These are phyloP conservation scores for Andrena hattorfiana DNA, from an alignment of 2,888 invertebrate species.

Conservation along the genomic window DNA sequence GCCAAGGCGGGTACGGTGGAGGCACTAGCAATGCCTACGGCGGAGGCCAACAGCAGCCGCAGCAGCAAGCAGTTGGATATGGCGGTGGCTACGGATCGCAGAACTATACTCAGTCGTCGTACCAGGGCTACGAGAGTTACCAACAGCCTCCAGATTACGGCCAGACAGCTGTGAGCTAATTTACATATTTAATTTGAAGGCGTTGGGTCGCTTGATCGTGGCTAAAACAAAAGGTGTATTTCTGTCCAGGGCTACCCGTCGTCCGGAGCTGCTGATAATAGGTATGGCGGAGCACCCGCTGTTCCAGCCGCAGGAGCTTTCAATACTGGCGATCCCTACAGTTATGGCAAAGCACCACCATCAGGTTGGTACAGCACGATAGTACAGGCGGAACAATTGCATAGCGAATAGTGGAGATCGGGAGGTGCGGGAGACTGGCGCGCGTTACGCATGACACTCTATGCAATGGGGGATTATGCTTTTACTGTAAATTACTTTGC, in stretches of 20 bases:
- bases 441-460: neutral
- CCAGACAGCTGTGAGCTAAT: constrained; percentile 79
- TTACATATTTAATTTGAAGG: neutral
- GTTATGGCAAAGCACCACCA: constrained; percentile 83
- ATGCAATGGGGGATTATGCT: neutral
- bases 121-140: constrained; percentile 83
- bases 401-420: neutral
- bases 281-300: constrained; percentile 82
- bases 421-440: neutral
- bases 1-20: constrained; percentile 82
- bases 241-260: constrained; percentile 79
- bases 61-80: constrained; percentile 77
- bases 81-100: constrained; percentile 80
- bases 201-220: neutral
- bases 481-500: neutral
- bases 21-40: constrained; percentile 80
- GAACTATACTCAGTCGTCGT: constrained; percentile 81
- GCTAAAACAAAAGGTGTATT: neutral
- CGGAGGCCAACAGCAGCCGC: constrained; percentile 77
- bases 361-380: constrained; percentile 75
- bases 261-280: constrained; percentile 80
- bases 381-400: neutral
- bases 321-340: constrained; percentile 82
- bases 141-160: constrained; percentile 83
- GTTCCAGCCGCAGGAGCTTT: constrained; percentile 80